phyloP scores from a whole-genome alignment of 2,888 invertebrate species.

The Panorpa germanica region DNA sequence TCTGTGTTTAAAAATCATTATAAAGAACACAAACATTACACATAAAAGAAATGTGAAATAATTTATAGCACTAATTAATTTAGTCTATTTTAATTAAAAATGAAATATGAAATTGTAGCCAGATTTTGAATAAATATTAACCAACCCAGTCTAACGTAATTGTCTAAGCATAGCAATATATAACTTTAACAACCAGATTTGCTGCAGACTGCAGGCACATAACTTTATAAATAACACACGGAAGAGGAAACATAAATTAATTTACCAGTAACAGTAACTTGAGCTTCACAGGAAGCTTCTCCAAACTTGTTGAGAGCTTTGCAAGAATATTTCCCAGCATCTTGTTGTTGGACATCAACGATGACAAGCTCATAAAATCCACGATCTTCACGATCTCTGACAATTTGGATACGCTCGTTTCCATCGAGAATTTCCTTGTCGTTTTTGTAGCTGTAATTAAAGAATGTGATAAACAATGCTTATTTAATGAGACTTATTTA shows the following conservation, averaged over 20 bases:
- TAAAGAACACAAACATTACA: no score
- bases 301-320: slow-evolving; percentile 68
- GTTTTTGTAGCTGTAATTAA: slow-evolving; percentile 55
- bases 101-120: no score
- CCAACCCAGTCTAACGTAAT: no score
- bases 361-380: slow-evolving; percentile 83
- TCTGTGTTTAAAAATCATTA: no score
- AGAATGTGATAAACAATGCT: slow-evolving; percentile 3
- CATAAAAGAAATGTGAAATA: no score
- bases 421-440: slow-evolving; percentile 47
- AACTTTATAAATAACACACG: neutral
- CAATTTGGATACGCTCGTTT: slow-evolving; percentile 46
- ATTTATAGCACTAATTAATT: no score
- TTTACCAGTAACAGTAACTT: slow-evolving; percentile 58
- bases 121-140: no score
- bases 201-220: neutral
- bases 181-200: no score
- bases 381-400: slow-evolving; percentile 53
- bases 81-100: no score
- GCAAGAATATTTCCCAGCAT: slow-evolving; percentile 74
- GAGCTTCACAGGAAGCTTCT: slow-evolving; percentile 53
- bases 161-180: no score
- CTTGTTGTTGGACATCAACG: slow-evolving; percentile 52
- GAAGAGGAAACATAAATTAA: neutral
- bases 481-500: neutral